phyloP scores from a whole-genome alignment of 2,888 invertebrate genomes.

The Chrysolina americana region DNA sequence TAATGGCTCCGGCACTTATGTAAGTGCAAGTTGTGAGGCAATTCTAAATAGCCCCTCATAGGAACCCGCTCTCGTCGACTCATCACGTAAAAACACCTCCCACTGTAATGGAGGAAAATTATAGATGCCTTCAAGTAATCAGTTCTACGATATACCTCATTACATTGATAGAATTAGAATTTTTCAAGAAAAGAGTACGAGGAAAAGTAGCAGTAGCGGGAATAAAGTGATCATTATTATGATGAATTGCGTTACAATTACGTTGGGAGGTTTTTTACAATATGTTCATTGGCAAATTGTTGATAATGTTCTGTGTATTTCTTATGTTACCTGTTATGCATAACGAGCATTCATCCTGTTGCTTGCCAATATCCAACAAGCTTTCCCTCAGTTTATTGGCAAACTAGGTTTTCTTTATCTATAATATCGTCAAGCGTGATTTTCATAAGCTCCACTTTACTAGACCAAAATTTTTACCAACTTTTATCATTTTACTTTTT shows the following conservation, averaged over 20 bases:
- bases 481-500: too few species aligned
- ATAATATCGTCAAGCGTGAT: too few species aligned
- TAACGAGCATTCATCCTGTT: too few species aligned
- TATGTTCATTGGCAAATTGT: neutral
- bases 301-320: too few species aligned
- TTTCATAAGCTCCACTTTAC: too few species aligned
- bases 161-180: conserved; percentile 1
- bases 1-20: neutral
- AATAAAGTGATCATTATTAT: neutral
- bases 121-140: neutral
- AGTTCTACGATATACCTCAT: neutral
- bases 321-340: too few species aligned
- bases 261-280: neutral
- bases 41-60: neutral
- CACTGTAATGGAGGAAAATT: neutral
- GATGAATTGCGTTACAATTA: neutral
- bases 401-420: too few species aligned
- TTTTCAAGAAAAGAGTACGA: neutral
- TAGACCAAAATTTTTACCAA: too few species aligned
- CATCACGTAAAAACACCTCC: conserved; percentile 1
- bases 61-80: neutral
- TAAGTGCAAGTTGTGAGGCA: conserved; percentile 6
- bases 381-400: too few species aligned
- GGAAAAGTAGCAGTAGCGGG: neutral
- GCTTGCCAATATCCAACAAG: too few species aligned